phyloP scores from a whole-genome alignment of 92 coral and sea anemone species.

The Bergia puertoricense region DNA sequence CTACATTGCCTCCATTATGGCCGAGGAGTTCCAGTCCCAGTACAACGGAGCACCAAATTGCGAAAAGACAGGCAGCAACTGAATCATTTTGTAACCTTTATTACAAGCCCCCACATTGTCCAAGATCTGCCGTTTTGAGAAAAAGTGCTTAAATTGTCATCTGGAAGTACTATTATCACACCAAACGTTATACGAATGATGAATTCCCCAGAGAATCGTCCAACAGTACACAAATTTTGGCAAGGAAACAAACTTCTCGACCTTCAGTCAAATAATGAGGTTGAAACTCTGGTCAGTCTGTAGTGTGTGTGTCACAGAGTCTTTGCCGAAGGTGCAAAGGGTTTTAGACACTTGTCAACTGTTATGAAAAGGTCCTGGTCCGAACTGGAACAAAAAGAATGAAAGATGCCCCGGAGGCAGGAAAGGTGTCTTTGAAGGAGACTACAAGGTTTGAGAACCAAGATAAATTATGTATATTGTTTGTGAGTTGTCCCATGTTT shows the following conservation, averaged over 20 bases:
- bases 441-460: too few species aligned
- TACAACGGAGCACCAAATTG: constrained; percentile 24
- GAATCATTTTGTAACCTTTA: constrained; percentile 42
- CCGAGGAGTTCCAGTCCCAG: constrained; percentile 38
- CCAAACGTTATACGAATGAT: neutral
- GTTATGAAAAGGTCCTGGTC: too few species aligned
- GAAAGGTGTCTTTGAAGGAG: too few species aligned
- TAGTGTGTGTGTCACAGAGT: too few species aligned
- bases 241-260: neutral
- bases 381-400: too few species aligned
- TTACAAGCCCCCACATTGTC: constrained; percentile 39
- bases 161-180: neutral
- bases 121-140: constrained; percentile 43
- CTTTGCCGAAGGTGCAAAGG: too few species aligned
- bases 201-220: neutral
- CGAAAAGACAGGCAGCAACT: constrained; percentile 38
- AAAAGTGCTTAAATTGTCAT: constrained; percentile 7
- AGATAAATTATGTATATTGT: too few species aligned
- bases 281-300: too few species aligned
- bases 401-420: too few species aligned
- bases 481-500: too few species aligned
- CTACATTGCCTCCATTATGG: constrained; percentile 29
- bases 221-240: neutral
- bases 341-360: too few species aligned
- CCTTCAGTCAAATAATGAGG: too few species aligned